These are phyloP conservation scores for Ivindomyrus marchei DNA, from an alignment of 2,113 vertebrate species.

Conservation along the genomic window DNA sequence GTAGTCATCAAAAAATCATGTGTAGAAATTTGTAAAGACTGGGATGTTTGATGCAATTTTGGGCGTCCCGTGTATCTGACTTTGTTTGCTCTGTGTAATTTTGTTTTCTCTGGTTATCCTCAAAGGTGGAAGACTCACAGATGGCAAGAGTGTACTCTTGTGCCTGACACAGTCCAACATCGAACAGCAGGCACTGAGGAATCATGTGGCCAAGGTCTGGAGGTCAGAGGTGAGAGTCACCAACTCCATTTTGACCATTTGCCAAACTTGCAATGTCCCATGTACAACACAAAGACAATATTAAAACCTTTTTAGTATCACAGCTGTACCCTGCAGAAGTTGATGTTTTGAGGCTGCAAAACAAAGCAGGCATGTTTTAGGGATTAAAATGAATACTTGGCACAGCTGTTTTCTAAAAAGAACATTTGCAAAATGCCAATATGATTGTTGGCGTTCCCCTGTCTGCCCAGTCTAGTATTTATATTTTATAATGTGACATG, in stretches of 20 bases:
- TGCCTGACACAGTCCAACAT: conserved; percentile 71
- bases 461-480: background rate
- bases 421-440: background rate
- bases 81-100: conserved; percentile 13
- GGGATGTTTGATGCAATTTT: background rate
- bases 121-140: conserved; percentile 78
- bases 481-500: background rate
- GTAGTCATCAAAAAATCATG: background rate
- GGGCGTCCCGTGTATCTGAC: background rate
- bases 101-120: conserved; percentile 30
- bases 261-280: background rate
- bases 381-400: background rate
- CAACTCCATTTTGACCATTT: background rate
- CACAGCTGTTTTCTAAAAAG: background rate
- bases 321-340: background rate
- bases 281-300: background rate
- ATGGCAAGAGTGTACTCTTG: conserved; percentile 79
- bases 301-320: background rate
- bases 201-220: conserved; percentile 79
- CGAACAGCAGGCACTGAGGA: conserved; percentile 59
- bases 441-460: background rate
- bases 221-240: conserved; percentile 74
- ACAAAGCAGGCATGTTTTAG: background rate
- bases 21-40: background rate
- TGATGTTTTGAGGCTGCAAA: background rate